Evolutionary conservation across 1,140 invertebrate species (phyloP).

Genomic region (Heliconius nattereri): DNA sequence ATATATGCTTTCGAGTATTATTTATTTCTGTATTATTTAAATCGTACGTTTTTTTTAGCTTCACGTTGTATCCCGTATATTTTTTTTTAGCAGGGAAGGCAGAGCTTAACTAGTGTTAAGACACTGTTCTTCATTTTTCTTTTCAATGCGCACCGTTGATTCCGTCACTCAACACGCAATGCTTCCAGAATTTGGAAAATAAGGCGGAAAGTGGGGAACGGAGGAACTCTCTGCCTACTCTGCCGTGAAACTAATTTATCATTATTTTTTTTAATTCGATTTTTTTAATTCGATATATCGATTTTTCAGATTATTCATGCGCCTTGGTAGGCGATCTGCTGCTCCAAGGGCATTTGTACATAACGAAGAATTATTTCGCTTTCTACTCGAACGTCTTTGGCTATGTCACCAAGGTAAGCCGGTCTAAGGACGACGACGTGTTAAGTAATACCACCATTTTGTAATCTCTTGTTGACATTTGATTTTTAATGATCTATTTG

Average conservation of each 20-base stretch:
- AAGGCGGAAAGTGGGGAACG: no score
- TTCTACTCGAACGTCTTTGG: constrained; percentile 98
- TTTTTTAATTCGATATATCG: background rate
- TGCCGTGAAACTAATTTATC: no score
- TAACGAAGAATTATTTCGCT: constrained; percentile 95
- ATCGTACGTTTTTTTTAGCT: no score
- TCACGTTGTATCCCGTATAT: background rate
- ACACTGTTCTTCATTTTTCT: no score
- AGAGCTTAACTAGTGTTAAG: no score
- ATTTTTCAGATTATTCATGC: constrained; percentile 92
- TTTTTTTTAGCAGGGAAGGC: no score
- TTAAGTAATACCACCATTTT: background rate
- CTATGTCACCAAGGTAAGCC: constrained; percentile 92
- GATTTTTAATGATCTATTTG: background rate
- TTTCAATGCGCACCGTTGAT: no score
- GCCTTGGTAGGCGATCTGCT: constrained; percentile 94
- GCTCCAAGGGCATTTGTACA: constrained; percentile 95
- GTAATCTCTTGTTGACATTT: background rate
- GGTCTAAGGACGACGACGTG: background rate
- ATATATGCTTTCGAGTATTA: constrained; percentile 10
- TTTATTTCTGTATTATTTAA: no score
- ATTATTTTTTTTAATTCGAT: background rate
- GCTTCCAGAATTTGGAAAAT: no score
- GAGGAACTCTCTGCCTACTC: no score
- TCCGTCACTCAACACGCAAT: no score